Base-by-base conservation (phyloP, 2,888 invertebrate species). In the Atrina japonica region DNA sequence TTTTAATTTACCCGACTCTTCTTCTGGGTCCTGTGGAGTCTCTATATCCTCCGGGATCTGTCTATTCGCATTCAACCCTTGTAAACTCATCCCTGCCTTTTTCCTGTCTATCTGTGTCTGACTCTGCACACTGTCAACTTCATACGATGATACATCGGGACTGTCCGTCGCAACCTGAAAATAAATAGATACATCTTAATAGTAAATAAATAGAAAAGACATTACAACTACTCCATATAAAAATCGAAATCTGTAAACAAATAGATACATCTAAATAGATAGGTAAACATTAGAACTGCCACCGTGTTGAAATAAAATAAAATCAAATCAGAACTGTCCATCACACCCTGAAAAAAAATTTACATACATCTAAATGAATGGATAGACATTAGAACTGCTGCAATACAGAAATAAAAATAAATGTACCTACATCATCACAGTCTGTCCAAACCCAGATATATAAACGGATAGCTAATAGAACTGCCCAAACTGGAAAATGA, bases 81-180 rank as follows among this genome's bases (percentile, higher is more conserved):
- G 87, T 35, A 90, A 79, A n/a, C 83, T 81, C 78, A 90, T 82
- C 11, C 86, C 85, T 3, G 86, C 80, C 71, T 88, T 89, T 77
- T 86, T 86, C 18, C 88, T 75, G 27, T 90, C 90, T 7, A 87
- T 78, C 70, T 90, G 89, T 16, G 95, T 95, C 6, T 95, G 94
- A 18, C 95, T 94, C 89, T 95, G 95, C 86, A 95, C 94, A 83
- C 93, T 94, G 50, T 94, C 91, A 55, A 96, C 96, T 70, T 89
- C 90, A 75, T 82, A 87, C n/a, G 71, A 72, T 9, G 78, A 70
- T 21, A 80, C 79, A 29, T 81, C 82, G 21, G 61, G 66, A 35
- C 76, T 59, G 14, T 80, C 78, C 70, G 83, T 79, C 80, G 86
- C 82, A 9, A 75, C 71, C 80, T 81, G 55, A 2, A 65, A n/a